Percentiles rank a stretch among this genome's conserved stretches.
Evolutionary conservation across 23 tunicate species (phyloP).

Genomic region (Corella eumyota): DNA sequence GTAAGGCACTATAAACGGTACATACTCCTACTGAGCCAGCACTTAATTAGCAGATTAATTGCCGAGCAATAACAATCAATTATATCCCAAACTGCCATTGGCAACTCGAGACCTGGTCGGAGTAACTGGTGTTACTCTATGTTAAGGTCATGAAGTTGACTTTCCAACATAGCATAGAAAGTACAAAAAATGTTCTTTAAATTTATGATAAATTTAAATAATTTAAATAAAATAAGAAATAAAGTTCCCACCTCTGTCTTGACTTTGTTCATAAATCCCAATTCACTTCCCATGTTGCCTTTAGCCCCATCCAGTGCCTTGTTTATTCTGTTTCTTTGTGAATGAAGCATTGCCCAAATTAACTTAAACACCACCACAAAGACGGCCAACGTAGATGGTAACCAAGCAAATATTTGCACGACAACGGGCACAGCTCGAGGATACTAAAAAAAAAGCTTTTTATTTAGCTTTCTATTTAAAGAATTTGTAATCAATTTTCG

Average conservation of each 20-base stretch:
- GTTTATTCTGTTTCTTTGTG: conserved; percentile 63
- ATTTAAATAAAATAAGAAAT: background rate
- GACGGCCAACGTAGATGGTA: conserved; percentile 50
- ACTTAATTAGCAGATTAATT: too few relatives aligned
- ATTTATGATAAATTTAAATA: too few relatives aligned
- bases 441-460: conserved; percentile 7
- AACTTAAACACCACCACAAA: conserved; percentile 27
- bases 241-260: conserved; percentile 49
- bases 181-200: too few relatives aligned
- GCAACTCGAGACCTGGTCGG: too few relatives aligned
- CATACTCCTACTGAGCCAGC: too few relatives aligned
- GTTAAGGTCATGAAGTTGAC: too few relatives aligned
- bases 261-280: conserved; percentile 85
- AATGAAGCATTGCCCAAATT: conserved; percentile 88
- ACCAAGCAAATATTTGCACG: conserved; percentile 66
- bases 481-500: background rate
- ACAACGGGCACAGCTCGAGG: conserved; percentile 57
- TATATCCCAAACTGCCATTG: too few relatives aligned
- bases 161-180: too few relatives aligned
- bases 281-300: conserved; percentile 42
- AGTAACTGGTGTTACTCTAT: too few relatives aligned
- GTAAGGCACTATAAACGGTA: too few relatives aligned
- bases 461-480: background rate
- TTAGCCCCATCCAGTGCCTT: conserved; percentile 59
- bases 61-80: too few relatives aligned